Evolutionary conservation across 2,113 vertebrate genomes (phyloP).

Genomic region (Oreochromis spilurus): DNA sequence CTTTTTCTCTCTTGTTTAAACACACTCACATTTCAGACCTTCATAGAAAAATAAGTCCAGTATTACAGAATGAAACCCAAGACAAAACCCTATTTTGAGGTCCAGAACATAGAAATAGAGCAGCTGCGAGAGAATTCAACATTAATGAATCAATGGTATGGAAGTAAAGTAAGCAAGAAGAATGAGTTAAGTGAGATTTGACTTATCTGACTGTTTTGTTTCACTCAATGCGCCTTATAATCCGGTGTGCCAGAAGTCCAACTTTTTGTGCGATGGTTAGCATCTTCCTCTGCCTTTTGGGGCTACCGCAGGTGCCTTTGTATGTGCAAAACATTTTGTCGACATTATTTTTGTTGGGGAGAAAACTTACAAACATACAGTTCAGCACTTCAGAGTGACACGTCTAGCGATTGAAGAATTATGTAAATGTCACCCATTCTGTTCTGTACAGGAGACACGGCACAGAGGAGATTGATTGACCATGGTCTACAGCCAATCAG

Average conservation of each 20-base stretch:
- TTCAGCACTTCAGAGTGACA: fast-evolving
- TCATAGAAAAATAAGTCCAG: fast-evolving
- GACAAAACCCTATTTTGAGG: background rate
- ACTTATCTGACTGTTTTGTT: background rate
- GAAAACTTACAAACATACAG: background rate
- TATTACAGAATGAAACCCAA: background rate
- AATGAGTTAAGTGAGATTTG: background rate
- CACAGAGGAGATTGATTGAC: background rate
- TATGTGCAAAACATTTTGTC: fast-evolving
- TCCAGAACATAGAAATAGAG: background rate
- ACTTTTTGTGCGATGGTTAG: fast-evolving
- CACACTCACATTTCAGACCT: background rate
- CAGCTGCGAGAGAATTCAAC: background rate
- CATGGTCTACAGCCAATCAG: background rate
- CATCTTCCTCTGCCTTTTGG: background rate
- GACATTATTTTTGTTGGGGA: fast-evolving
- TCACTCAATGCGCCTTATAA: fast-evolving
- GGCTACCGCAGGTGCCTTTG: background rate
- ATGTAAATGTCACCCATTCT: background rate
- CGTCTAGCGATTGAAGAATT: background rate
- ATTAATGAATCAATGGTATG: background rate
- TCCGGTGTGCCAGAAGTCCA: background rate
- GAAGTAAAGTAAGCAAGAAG: background rate
- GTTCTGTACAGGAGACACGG: background rate
- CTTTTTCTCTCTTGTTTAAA: no score